Evolutionary conservation across 2,797 vertebrate species (phyloP), one percentile per base, ranked within the genome.

Genomic region (Sebastolobus alascanus): DNA sequence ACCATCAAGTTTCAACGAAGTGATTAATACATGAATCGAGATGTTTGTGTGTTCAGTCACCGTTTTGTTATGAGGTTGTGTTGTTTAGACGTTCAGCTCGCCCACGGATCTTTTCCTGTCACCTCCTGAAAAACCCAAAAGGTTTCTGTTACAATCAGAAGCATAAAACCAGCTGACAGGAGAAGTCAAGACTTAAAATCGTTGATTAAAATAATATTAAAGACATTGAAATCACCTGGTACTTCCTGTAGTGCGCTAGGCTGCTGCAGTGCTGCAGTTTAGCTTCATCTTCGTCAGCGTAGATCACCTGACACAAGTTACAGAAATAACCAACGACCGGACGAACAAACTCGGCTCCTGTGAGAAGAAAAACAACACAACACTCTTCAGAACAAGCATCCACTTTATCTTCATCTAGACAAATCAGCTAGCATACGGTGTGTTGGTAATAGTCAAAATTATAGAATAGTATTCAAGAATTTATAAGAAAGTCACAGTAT

Each of bases 251-350:
- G 85, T 96, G 96, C 0, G 61, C 7, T 8, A n/a, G n/a, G 68
- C 87, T 95, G 85, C 92, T 92, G 86, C 96, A 96, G 87, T 96
- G 96, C 37, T 87, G 33, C 20, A 84, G 38, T 68, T 94, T 96
- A 29, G 95, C 96, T 70, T 95, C 93, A 2, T 95, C 94, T 82
- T 96, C 95, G 1, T 88, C 93, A 0, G 83, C 83, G 68, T 93
- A 96, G 85, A 96, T 95, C 73, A 88, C 66, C 73, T 93, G 88
- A 86, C 96, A 96, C 73, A 96, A 68, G 61, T 86, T 84, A 75
- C 96, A 96, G 71, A 93, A 93, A 65, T 95, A 96, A 14, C 94
- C 96, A 0, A 96, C 92, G 0, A 95, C 94, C 0, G 95, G 95
- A 0, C 92, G 90, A 7, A 96, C 88, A 10, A 95, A 96, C 88